Evolutionary conservation across 2,113 vertebrate species (phyloP).

Genomic region (Ammodytes marinus): DNA sequence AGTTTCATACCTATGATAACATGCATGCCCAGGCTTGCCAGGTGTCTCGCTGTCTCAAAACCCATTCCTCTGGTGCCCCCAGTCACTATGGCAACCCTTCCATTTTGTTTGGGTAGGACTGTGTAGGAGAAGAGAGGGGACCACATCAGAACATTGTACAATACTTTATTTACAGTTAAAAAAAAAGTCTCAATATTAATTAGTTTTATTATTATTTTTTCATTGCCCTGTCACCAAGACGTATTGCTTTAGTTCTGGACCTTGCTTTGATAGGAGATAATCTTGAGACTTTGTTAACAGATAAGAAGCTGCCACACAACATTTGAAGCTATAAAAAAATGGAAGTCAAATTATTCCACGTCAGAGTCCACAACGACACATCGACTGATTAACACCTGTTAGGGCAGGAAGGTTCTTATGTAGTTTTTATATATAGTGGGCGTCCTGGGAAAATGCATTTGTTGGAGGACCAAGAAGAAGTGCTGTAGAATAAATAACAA

Average conservation of each 20-base stretch:
- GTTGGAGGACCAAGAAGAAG: too few relatives aligned
- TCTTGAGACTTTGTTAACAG: neutral
- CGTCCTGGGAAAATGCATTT: too few relatives aligned
- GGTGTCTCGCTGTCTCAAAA: conserved; percentile 86
- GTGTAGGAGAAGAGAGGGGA: conserved; percentile 64
- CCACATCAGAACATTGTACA: conserved; percentile 27
- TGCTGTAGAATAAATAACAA: too few relatives aligned
- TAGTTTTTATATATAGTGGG: too few relatives aligned
- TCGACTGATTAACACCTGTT: neutral
- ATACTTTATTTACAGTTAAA: neutral
- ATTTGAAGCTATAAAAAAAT: neutral
- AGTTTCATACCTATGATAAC: conserved; percentile 91
- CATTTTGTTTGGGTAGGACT: conserved; percentile 89
- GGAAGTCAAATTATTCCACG: neutral
- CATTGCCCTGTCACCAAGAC: neutral
- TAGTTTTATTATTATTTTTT: too few relatives aligned
- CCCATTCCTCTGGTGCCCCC: conserved; percentile 94
- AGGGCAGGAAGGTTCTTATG: neutral
- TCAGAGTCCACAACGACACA: neutral
- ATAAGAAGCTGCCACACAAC: neutral
- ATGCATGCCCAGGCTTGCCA: conserved; percentile 92
- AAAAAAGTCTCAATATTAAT: too few relatives aligned
- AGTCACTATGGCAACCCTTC: conserved; percentile 93
- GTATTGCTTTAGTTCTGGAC: neutral
- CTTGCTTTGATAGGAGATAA: neutral